These are phyloP conservation scores for Vesta saturnalis DNA, from an alignment of 2,888 invertebrate species.

Conservation along the genomic window DNA sequence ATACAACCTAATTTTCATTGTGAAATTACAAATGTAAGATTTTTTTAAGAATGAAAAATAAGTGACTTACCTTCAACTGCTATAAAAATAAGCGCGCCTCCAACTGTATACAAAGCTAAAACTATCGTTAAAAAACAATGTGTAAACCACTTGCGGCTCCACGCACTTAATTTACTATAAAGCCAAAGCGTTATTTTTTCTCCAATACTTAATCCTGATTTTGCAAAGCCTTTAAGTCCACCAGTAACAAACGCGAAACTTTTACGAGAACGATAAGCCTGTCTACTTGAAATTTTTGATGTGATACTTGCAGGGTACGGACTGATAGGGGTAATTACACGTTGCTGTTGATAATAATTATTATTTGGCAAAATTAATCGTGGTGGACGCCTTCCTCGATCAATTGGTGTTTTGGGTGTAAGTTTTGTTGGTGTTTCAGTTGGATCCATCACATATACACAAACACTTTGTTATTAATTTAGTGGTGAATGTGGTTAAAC, in stretches of 20 bases:
- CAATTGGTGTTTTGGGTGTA: conserved; percentile 27
- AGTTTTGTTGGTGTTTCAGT: conserved; percentile 7
- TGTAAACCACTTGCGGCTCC: conserved; percentile 88
- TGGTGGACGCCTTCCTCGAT: conserved; percentile 31
- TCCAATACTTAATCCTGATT: conserved; percentile 83
- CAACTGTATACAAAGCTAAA: conserved; percentile 79
- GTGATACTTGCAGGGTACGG: conserved; percentile 25
- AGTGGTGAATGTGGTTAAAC: conserved; percentile 33
- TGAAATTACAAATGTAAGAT: too few relatives aligned
- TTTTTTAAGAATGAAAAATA: too few relatives aligned
- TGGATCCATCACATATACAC: conserved; percentile 3
- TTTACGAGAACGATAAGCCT: conserved; percentile 67
- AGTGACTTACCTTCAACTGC: conserved; percentile 76
- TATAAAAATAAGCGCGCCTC: conserved; percentile 84
- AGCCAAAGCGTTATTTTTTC: conserved; percentile 85
- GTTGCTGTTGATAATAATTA: conserved; percentile 21
- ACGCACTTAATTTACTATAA: conserved; percentile 78
- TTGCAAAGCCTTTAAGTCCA: conserved; percentile 80
- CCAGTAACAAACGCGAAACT: conserved; percentile 83
- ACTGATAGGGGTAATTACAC: conserved; percentile 23
- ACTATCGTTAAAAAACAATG: conserved; percentile 86
- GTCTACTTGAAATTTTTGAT: conserved; percentile 46
- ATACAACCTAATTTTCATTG: too few relatives aligned
- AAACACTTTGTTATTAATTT: not conserved
- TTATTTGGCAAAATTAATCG: conserved; percentile 22